These are phyloP conservation scores for Axea sp. DNA, from an alignment of 2,888 invertebrate species.

Conservation along the genomic window DNA sequence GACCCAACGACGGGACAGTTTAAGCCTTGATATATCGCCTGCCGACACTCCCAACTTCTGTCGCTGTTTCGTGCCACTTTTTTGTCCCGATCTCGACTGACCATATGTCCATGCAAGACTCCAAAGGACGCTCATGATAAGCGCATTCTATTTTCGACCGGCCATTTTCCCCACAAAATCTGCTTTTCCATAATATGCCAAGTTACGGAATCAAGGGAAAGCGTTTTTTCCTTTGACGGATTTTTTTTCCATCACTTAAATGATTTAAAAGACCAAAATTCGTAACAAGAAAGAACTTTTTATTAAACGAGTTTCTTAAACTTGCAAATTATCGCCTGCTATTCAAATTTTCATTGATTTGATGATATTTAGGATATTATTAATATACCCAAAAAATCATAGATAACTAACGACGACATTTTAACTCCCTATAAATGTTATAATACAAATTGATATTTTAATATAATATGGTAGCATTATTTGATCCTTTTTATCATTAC, in stretches of 20 bases:
- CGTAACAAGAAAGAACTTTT: not conserved
- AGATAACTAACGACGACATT: too few relatives aligned
- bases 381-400: too few relatives aligned
- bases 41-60: conserved; percentile 80
- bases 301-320: conserved; percentile 9
- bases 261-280: conserved; percentile 19
- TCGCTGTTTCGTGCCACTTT: conserved; percentile 77
- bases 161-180: conserved; percentile 31
- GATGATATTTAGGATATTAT: too few relatives aligned
- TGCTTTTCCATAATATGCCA: conserved; percentile 6
- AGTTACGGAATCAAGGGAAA: too few relatives aligned
- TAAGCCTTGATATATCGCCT: conserved; percentile 80
- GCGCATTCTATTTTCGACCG: conserved; percentile 44
- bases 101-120: conserved; percentile 60
- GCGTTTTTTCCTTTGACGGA: too few relatives aligned
- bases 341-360: too few relatives aligned
- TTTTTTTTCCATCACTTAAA: conserved; percentile 5
- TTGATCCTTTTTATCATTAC: too few relatives aligned
- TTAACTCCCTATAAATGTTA: too few relatives aligned
- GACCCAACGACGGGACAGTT: conserved; percentile 75
- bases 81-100: conserved; percentile 68
- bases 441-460: too few relatives aligned
- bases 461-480: too few relatives aligned
- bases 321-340: too few relatives aligned
- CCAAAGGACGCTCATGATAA: conserved; percentile 59